Percentiles rank a stretch among this genome's conserved stretches.
Evolutionary conservation across 2,113 vertebrate species (phyloP).

Genomic region (Pseudopodoces humilis): DNA sequence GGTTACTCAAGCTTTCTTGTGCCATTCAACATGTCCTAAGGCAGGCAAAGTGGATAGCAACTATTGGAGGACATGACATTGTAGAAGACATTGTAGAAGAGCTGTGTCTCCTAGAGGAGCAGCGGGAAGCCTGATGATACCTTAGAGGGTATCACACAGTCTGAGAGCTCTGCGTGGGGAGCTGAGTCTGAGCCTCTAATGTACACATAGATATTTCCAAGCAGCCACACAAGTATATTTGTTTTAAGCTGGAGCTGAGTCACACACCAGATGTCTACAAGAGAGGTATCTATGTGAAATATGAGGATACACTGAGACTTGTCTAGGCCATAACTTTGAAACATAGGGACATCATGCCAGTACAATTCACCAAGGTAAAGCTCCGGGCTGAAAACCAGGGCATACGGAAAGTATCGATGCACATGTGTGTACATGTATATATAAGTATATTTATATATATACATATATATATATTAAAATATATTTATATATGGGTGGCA

Average conservation of each 20-base stretch:
- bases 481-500: neutral
- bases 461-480: too few relatives aligned
- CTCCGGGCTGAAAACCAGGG: neutral
- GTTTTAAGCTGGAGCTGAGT: neutral
- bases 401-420: neutral
- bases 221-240: neutral
- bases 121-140: neutral
- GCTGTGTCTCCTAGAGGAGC: neutral
- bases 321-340: neutral
- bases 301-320: neutral
- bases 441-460: too few relatives aligned
- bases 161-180: neutral
- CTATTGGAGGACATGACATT: neutral
- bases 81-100: neutral
- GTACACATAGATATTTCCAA: neutral
- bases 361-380: neutral
- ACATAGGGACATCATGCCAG: neutral
- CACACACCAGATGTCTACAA: neutral
- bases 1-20: neutral
- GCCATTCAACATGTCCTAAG: neutral
- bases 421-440: too few relatives aligned
- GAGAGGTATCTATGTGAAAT: neutral
- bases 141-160: neutral
- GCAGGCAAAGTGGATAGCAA: neutral
- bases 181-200: neutral